A percentile compares a stretch with the other conserved stretches of the same genome.
These are phyloP conservation scores for Procapra przewalskii DNA, from an alignment of 2,113 vertebrate genomes.

Conservation along the genomic window DNA sequence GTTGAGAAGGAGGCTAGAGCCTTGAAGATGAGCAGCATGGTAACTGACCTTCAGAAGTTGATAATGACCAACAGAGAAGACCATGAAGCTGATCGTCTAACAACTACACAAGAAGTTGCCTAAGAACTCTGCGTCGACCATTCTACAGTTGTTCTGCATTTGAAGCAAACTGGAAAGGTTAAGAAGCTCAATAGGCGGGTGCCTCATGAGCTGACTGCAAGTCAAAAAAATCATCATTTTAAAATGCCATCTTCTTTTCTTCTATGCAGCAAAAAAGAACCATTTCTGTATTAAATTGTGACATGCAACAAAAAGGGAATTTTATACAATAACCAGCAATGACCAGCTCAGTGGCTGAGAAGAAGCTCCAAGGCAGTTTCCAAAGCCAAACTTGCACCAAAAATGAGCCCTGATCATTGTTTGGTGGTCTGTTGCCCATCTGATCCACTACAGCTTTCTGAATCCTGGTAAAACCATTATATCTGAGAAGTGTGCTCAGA, in stretches of 20 bases:
- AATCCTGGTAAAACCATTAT: neutral
- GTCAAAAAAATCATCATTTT: neutral
- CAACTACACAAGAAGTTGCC: neutral
- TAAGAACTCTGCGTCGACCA: neutral
- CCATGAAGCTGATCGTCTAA: neutral
- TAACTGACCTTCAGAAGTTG: neutral
- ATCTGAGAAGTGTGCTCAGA: neutral
- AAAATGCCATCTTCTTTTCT: neutral
- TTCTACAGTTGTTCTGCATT: neutral
- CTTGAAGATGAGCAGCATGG: neutral
- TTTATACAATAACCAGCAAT: neutral
- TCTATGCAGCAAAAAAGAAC: neutral
- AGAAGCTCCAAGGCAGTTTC: neutral
- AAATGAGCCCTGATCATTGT: neutral
- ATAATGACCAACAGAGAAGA: neutral
- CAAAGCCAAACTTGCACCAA: neutral
- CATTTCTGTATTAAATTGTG: neutral
- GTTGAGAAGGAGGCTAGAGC: neutral
- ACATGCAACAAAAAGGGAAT: neutral
- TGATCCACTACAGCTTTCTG: neutral
- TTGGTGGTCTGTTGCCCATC: neutral
- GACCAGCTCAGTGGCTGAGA: neutral
- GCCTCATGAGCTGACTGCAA: neutral
- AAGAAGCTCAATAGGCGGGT: neutral
- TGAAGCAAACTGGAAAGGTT: neutral